Evolutionary conservation across 2,113 vertebrate species (phyloP), one percentile per base, ranked within the genome.

Genomic region (Otocyon megalotis): DNA sequence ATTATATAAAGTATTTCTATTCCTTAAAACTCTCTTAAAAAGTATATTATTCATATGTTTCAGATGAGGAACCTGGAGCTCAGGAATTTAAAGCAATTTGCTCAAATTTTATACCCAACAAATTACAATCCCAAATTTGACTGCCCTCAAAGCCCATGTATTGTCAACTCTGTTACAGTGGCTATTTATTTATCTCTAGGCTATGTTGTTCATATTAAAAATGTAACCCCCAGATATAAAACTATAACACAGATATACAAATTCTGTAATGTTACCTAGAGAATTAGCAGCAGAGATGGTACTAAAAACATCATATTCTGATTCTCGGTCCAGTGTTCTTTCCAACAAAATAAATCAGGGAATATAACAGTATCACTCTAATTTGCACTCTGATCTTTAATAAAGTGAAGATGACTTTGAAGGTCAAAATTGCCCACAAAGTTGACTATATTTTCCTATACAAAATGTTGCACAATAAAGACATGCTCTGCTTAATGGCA

Each of bases 321-420:
- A 81, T 12, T 91, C 35, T 63, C 60, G 95, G n/a, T 19, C n/a
- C 65, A 58, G 62, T 12, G 65, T 48, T 82, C 67, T 83, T 24
- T 32, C 60, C 20, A 89, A 17, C 32, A 10, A 93, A 56, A 53
- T 77, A 79, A 95, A 89, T 32, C 35, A 58, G 2, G 67, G 20
- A 32, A 7, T 28, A 48, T 91, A 71, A 74, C 17, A 86, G 3
- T 15, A 87, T 26, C 60, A 50, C 13, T 71, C 6, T 60, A 85
- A 94, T 48, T 81, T 93, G 14, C 30, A 92, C 43, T 43, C 43
- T 43, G 43, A 43, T 43, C 43, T 43, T 65, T 92, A 92, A 72
- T 62, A 79, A 91, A 74, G 20, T 77, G 35, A 77, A 90, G 62
- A 96, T 43, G 22, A 83, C 11, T 82, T 54, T 85, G 32, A 93